These are phyloP conservation scores for Metopolophium dirhodum DNA, from an alignment of 1,140 invertebrate genomes.

Conservation along the genomic window DNA sequence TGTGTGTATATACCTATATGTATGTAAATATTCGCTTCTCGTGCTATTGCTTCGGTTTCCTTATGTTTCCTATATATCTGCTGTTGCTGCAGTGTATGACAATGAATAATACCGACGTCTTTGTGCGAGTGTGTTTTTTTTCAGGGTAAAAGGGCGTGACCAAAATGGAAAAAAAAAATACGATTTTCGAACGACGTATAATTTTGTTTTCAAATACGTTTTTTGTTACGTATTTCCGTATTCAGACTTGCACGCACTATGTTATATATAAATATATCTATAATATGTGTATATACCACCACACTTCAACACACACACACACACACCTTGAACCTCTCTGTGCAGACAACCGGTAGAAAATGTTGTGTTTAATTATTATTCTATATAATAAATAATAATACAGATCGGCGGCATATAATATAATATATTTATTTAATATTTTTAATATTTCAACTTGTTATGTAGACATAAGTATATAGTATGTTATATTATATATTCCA, in stretches of 20 bases:
- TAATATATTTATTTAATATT: not conserved
- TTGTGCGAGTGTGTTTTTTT: conserved; percentile 1
- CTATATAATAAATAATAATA: not conserved
- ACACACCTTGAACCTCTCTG: not conserved
- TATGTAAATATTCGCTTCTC: not conserved
- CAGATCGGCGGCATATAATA: not conserved
- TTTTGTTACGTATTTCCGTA: conserved; percentile 21
- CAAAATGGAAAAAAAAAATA: conserved; percentile 10
- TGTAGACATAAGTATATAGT: too few relatives aligned
- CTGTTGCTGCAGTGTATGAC: not conserved
- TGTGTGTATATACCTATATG: not conserved
- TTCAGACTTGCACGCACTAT: conserved; percentile 18
- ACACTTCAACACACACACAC: not conserved
- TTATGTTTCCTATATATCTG: conserved; percentile 38
- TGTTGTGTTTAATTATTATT: not conserved
- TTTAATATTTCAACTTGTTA: not conserved
- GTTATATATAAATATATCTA: not conserved
- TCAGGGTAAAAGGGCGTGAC: conserved; percentile 43
- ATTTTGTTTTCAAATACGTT: conserved; percentile 26
- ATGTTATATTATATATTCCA: too few relatives aligned
- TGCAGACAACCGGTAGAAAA: not conserved
- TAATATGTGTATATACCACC: not conserved
- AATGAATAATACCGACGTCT: not conserved
- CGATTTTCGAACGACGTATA: conserved; percentile 8
- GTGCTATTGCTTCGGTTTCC: not conserved